Percentiles rank a stretch among this genome's conserved stretches.
These are phyloP conservation scores for Psittacus erithacus DNA, from an alignment of 2,113 vertebrate species.

Conservation along the genomic window DNA sequence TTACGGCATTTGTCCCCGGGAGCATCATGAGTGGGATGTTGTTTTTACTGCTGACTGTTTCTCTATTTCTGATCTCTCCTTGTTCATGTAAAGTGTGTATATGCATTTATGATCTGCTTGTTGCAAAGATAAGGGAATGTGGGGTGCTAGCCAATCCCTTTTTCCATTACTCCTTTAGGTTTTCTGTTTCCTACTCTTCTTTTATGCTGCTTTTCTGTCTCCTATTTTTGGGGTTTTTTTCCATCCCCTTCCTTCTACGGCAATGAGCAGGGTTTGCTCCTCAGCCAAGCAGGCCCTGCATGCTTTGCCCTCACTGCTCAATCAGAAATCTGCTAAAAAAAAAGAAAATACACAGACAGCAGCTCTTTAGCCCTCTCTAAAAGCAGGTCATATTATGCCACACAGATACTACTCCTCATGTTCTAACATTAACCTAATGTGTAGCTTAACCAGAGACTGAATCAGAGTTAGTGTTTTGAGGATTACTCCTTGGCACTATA, in stretches of 20 bases:
- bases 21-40: background rate
- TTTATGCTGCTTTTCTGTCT: background rate
- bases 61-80: background rate
- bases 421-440: background rate
- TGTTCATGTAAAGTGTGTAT: background rate
- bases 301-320: background rate
- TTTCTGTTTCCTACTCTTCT: background rate
- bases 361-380: background rate
- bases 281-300: background rate
- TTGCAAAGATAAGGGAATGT: conserved; percentile 16
- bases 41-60: background rate
- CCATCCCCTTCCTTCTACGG: background rate
- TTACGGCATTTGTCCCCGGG: background rate
- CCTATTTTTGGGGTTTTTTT: background rate
- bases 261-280: background rate
- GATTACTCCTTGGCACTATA: background rate
- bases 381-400: background rate
- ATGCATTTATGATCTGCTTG: background rate
- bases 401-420: background rate
- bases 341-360: too few relatives aligned
- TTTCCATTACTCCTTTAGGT: background rate
- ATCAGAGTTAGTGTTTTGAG: background rate
- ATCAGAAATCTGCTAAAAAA: background rate
- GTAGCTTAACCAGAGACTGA: background rate
- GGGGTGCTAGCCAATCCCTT: background rate